Evolutionary conservation across 2,797 vertebrate species (phyloP), one percentile per base, ranked within the genome.

Genomic region (Sebastes umbrosus): DNA sequence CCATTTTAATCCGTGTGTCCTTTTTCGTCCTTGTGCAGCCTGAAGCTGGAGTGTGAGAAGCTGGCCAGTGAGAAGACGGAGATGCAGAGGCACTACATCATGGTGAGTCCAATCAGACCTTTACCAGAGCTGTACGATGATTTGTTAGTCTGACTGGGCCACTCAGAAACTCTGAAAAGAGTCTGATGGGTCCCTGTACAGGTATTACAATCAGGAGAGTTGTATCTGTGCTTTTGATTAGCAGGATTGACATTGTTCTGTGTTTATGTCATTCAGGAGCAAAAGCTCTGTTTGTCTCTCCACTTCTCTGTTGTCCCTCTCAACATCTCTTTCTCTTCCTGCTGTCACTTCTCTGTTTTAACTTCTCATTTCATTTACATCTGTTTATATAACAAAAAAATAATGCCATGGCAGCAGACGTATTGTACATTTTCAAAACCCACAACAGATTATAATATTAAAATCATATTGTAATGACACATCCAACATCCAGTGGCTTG

Each of bases 41-140:
- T 99, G 96, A 99, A 99, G 87, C 95, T 99, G 96, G 98, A 99
- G 95, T 99, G 98, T 96, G 98, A 99, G 95, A 99, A 99, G 94
- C 93, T 99, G 95, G 97, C 98, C 93, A 98, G 97, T 6, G 98
- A 99, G 95, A 99, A 99, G 95, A 99, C 98, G 14, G 98, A 98
- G 96, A 98, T 99, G 98, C 98, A 99, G 94, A 96, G 97, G 83
- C 98, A 99, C 95, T 99, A 99, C 93, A 98, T 99, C 92, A 99
- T 99, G 98, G 97, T 98, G 96, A 95, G 97, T 91, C 71, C 75
- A 76, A 62, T 84, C 80, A 81, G 66, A 66, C 24, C 27, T 78
- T 82, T 46, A 50, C 24, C 32, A 18, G 54, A 75, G 69, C 75
- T 82, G 20, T 13, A 29, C 8, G 2, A 34, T 24, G 59, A 82